phyloP scores from a whole-genome alignment of 2,797 vertebrate species.

The Xenops minutus region DNA sequence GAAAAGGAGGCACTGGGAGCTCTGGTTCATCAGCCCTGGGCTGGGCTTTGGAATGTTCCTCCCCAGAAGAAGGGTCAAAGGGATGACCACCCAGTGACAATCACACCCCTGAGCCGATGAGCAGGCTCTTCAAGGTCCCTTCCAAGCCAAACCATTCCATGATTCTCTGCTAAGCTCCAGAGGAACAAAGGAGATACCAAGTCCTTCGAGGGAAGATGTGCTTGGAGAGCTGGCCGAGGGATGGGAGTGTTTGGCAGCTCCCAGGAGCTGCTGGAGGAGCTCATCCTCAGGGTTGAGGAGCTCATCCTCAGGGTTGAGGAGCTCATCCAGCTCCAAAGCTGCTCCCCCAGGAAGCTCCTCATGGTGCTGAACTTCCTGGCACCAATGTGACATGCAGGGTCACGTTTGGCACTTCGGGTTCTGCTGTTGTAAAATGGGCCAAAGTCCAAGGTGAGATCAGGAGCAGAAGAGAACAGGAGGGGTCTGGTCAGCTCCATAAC shows the following conservation, averaged over 20 bases:
- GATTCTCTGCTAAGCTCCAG: neutral
- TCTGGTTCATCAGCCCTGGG: too few relatives aligned
- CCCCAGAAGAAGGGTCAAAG: neutral
- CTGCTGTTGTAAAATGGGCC: neutral
- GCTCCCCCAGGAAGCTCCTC: neutral
- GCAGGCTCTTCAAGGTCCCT: neutral
- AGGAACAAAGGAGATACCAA: neutral
- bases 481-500: neutral
- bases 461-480: neutral
- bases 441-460: neutral
- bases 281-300: neutral
- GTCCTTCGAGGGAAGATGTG: fast-evolving
- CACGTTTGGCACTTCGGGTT: too few relatives aligned
- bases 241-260: neutral
- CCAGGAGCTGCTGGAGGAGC: neutral
- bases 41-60: neutral
- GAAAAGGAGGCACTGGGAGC: neutral
- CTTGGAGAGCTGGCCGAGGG: neutral
- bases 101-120: neutral
- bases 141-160: neutral
- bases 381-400: neutral
- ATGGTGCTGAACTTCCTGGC: neutral
- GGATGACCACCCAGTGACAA: neutral
- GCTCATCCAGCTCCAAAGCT: neutral
- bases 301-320: too few relatives aligned